A percentile compares a stretch with the other conserved stretches of the same genome.
Conservation (phyloP, 2,797 vertebrate genomes). For the Synanceia verrucosa region DNA sequence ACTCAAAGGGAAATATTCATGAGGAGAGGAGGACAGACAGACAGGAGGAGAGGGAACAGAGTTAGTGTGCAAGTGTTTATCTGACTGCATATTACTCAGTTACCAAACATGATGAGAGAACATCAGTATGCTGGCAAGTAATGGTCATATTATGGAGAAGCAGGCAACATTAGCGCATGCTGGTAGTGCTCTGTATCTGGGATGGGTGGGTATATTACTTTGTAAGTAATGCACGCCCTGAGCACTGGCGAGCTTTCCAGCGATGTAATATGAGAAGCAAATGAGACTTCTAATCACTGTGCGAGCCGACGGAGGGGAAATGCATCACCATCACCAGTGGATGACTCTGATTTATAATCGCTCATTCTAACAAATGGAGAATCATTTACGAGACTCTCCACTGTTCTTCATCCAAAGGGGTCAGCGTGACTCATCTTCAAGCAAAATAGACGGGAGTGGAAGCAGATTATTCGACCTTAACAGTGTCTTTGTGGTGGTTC, state of each 20-base stretch:
- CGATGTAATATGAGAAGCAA: slow-evolving; percentile 68
- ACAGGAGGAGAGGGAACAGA: slow-evolving; percentile 8
- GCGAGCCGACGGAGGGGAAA: slow-evolving; percentile 37
- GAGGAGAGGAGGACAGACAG: slow-evolving; percentile 12
- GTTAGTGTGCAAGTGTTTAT: slow-evolving; percentile 34
- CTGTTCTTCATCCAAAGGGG: slow-evolving; percentile 22
- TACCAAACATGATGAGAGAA: slow-evolving; percentile 58
- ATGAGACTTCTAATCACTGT: slow-evolving; percentile 68
- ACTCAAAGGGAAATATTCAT: slow-evolving; percentile 84
- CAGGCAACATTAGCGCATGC: slow-evolving; percentile 49
- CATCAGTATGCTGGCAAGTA: slow-evolving; percentile 60
- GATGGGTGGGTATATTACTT: slow-evolving; percentile 64
- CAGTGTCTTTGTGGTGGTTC: neutral
- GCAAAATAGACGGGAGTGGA: slow-evolving; percentile 5
- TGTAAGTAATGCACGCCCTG: slow-evolving; percentile 62
- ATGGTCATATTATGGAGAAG: slow-evolving; percentile 53
- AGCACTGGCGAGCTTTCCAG: slow-evolving; percentile 55
- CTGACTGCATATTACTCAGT: slow-evolving; percentile 43
- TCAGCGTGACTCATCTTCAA: slow-evolving; percentile 17
- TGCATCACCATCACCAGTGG: slow-evolving; percentile 61
- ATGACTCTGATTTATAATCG: slow-evolving; percentile 52
- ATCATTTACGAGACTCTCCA: slow-evolving; percentile 47
- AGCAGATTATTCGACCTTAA: neutral
- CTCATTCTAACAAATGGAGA: slow-evolving; percentile 62
- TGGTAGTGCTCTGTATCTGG: slow-evolving; percentile 40